phyloP scores from a whole-genome alignment of 2,888 invertebrate genomes.

The Apamea monoglypha region DNA sequence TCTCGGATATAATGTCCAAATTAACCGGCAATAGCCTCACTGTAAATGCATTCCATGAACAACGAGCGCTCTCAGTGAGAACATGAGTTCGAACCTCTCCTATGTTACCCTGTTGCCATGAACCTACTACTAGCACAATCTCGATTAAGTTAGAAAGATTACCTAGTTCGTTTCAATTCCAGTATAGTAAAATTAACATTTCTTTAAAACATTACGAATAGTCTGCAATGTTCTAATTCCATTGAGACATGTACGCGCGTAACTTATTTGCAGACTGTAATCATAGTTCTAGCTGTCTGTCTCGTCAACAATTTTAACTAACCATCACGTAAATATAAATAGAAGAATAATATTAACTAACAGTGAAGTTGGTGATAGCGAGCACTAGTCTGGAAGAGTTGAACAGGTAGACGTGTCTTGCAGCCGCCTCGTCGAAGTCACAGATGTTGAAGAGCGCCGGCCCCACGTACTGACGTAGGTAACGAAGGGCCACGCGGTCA shows the following conservation, averaged over 20 bases:
- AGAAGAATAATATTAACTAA: constrained; percentile 60
- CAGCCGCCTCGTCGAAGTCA: constrained; percentile 65
- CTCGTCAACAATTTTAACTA: background rate
- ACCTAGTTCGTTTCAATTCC: background rate
- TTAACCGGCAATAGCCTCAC: background rate
- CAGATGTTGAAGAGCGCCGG: constrained; percentile 80
- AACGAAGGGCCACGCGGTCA: constrained; percentile 78
- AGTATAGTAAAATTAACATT: background rate
- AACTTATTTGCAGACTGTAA: background rate
- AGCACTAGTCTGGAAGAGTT: constrained; percentile 84
- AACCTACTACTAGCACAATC: background rate
- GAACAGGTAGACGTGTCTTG: constrained; percentile 78
- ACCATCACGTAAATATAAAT: background rate
- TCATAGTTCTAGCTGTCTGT: background rate
- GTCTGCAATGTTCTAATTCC: no score
- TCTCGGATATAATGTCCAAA: background rate
- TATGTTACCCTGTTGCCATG: background rate
- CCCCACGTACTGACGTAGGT: constrained; percentile 78
- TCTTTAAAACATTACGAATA: background rate
- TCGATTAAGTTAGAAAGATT: background rate
- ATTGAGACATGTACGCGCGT: background rate
- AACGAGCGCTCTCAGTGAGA: background rate
- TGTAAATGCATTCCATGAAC: background rate
- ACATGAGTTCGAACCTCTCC: background rate
- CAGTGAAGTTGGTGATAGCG: constrained; percentile 82